Percentiles rank a stretch among this genome's conserved stretches.
These are phyloP conservation scores for Liopterus haemorrhoidalis DNA, from an alignment of 2,888 invertebrate species.

Conservation along the genomic window DNA sequence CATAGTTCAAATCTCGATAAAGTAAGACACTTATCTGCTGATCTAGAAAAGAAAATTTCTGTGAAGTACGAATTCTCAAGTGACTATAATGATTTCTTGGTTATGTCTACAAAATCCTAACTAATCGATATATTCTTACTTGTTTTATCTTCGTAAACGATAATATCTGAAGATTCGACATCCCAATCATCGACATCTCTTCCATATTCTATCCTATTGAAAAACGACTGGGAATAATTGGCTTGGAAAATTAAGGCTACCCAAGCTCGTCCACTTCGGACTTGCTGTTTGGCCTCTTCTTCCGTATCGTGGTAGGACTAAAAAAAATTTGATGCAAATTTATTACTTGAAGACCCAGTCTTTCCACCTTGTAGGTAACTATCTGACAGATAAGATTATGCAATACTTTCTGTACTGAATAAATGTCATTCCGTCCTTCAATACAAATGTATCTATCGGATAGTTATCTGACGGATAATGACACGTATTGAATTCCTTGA, in stretches of 20 bases:
- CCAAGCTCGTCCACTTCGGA: conserved; percentile 6
- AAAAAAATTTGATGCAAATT: no score
- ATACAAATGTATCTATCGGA: no score
- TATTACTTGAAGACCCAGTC: no score
- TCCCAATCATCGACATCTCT: conserved; percentile 49
- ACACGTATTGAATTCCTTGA: no score
- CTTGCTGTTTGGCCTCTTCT: conserved; percentile 6
- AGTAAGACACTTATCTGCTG: conserved; percentile 12
- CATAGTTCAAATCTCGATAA: conserved; percentile 13
- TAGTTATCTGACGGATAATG: no score
- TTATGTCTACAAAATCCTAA: not conserved
- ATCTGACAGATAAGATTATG: no score
- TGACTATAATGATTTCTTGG: not conserved
- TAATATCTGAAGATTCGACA: conserved; percentile 56
- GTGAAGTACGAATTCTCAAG: not conserved
- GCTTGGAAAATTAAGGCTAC: conserved; percentile 10
- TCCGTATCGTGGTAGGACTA: no score
- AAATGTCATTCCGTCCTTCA: no score
- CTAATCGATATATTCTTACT: conserved; percentile 49
- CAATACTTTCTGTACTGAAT: no score
- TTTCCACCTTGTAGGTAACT: no score
- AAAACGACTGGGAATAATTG: conserved; percentile 14
- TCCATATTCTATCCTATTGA: conserved; percentile 13
- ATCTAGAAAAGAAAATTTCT: conserved; percentile 6
- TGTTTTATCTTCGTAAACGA: conserved; percentile 67